phyloP scores from a whole-genome alignment of 92 coral and sea anemone genomes.

The Porites lobata region DNA sequence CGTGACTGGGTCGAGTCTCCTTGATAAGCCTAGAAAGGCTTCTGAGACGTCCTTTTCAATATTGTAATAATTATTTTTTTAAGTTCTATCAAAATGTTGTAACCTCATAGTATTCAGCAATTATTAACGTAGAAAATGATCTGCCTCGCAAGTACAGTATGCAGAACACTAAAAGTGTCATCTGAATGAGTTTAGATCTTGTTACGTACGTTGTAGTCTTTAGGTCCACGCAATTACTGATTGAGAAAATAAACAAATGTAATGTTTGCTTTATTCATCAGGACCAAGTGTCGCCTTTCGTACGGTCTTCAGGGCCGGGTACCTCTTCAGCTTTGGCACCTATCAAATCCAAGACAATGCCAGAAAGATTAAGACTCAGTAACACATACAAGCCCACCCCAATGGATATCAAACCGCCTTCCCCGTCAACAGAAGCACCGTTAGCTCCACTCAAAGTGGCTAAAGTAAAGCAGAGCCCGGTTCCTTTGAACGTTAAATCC shows the following conservation, averaged over 20 bases:
- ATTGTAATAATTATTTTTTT: too few species aligned
- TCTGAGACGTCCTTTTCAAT: too few species aligned
- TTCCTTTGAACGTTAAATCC: neutral
- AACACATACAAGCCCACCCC: constrained; percentile 65
- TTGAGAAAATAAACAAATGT: neutral
- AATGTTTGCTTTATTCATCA: constrained; percentile 1
- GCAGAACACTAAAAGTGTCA: too few species aligned
- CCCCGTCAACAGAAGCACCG: constrained; percentile 58
- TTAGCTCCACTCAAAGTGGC: constrained; percentile 77
- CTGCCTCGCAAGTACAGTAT: too few species aligned
- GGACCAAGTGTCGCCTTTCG: constrained; percentile 61
- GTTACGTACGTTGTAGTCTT: neutral
- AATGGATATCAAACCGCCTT: constrained; percentile 73
- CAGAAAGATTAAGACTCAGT: constrained; percentile 83
- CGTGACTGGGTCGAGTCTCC: too few species aligned
- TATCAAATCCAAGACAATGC: constrained; percentile 81
- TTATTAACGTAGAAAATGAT: too few species aligned
- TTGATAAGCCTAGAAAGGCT: too few species aligned
- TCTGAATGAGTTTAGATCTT: too few species aligned
- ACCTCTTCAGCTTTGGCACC: constrained; percentile 78
- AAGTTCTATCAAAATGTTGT: too few species aligned
- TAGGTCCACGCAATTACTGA: neutral
- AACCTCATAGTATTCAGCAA: too few species aligned
- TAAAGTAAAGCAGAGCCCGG: constrained; percentile 61
- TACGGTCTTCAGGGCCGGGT: constrained; percentile 47